A percentile compares a stretch with the other conserved stretches of the same genome.
These are phyloP conservation scores for Catocala sponsa DNA, from an alignment of 2,888 invertebrate genomes.

Conservation along the genomic window DNA sequence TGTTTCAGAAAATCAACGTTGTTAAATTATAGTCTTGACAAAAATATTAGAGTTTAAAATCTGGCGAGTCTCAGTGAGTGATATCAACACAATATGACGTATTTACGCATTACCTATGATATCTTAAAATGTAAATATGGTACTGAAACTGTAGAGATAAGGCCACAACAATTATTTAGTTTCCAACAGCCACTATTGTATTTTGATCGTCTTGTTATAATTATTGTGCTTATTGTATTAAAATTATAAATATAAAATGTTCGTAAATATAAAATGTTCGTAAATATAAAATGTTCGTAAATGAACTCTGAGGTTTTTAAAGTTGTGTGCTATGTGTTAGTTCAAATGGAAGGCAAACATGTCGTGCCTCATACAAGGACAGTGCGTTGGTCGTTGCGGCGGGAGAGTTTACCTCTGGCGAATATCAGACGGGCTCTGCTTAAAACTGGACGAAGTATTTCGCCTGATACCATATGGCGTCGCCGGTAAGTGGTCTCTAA, in stretches of 20 bases:
- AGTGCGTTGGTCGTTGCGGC: constrained; percentile 68
- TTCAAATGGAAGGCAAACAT: constrained; percentile 51
- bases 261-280: constrained; percentile 30
- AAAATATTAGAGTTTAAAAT: constrained; percentile 4
- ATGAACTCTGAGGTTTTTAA: constrained; percentile 20
- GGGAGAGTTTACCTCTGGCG: constrained; percentile 78
- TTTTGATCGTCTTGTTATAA: constrained; percentile 32
- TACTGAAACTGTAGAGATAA: constrained; percentile 53
- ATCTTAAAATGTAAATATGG: constrained; percentile 63
- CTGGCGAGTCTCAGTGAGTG: constrained; percentile 2
- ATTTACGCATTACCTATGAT: constrained; percentile 48
- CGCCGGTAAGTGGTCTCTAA: constrained; percentile 66
- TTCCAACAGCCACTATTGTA: constrained; percentile 35
- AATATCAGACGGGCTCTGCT: constrained; percentile 72
- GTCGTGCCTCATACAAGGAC: constrained; percentile 39
- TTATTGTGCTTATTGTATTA: constrained; percentile 25
- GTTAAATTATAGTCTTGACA: not conserved
- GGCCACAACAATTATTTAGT: constrained; percentile 48
- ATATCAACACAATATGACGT: constrained; percentile 46
- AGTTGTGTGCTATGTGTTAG: constrained; percentile 28
- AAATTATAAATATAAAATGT: constrained; percentile 13
- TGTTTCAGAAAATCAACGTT: not conserved
- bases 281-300: constrained; percentile 19
- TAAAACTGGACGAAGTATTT: constrained; percentile 67
- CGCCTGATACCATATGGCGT: constrained; percentile 69